Evolutionary conservation across 1,140 invertebrate genomes (phyloP).

Genomic region (Drosophila rufa): DNA sequence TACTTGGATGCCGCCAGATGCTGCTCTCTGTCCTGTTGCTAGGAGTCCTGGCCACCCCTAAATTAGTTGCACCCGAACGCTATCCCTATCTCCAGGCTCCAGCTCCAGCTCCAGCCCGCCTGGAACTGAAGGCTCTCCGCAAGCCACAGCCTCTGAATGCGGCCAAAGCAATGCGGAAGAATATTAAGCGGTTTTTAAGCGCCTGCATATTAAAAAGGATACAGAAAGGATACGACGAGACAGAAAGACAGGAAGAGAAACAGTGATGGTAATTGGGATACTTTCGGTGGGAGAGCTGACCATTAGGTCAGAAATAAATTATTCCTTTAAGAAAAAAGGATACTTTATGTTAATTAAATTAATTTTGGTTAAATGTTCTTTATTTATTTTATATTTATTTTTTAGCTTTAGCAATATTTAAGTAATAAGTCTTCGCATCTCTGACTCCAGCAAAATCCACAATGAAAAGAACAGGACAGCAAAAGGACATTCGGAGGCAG

Average conservation of each 20-base stretch:
- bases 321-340: too few species aligned
- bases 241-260: conserved; percentile 8
- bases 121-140: conserved; percentile 50
- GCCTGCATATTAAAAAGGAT: conserved; percentile 75
- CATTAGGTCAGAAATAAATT: neutral
- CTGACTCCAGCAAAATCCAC: neutral
- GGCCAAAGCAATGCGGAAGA: conserved; percentile 82
- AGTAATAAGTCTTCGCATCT: conserved; percentile 11
- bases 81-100: conserved; percentile 18
- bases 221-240: conserved; percentile 30
- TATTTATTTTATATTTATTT: too few species aligned
- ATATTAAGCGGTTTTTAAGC: conserved; percentile 82
- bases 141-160: conserved; percentile 71
- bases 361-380: too few species aligned
- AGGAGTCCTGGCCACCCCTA: conserved; percentile 52
- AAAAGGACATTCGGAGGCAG: conserved; percentile 31
- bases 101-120: conserved; percentile 32
- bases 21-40: conserved; percentile 29
- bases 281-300: neutral
- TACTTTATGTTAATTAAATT: too few species aligned
- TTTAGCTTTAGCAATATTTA: too few species aligned
- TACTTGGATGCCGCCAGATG: conserved; percentile 70
- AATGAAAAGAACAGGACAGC: conserved; percentile 27
- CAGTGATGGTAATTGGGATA: conserved; percentile 23
- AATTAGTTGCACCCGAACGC: conserved; percentile 67